Conservation (phyloP, 2,113 vertebrate species). For the Ginglymostoma cirratum region DNA sequence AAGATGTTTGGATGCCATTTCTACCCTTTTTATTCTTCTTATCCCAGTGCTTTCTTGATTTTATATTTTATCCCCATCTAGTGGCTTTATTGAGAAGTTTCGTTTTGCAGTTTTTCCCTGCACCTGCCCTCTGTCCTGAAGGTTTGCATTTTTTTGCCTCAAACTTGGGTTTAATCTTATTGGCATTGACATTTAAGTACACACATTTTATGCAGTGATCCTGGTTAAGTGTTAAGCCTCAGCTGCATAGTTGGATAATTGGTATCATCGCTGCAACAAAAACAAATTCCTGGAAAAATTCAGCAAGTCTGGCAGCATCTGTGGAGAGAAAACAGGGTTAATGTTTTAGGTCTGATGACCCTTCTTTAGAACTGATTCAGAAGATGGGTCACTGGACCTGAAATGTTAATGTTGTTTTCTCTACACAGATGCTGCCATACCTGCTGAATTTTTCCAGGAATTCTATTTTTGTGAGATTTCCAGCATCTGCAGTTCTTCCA, state of each 20-base stretch:
- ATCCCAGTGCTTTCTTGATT: neutral
- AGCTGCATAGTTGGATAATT: neutral
- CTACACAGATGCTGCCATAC: too few species aligned
- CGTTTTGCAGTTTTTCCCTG: neutral
- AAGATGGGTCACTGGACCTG: too few species aligned
- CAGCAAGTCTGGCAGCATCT: too few species aligned
- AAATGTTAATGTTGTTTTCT: too few species aligned
- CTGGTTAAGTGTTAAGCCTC: neutral
- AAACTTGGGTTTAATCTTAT: neutral
- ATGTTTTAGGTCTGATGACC: too few species aligned
- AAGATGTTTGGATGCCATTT: neutral
- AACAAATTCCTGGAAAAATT: neutral
- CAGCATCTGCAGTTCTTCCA: too few species aligned
- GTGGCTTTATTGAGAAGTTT: neutral
- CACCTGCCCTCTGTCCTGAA: neutral
- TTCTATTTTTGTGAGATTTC: too few species aligned
- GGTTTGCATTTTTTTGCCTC: neutral
- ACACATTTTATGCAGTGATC: neutral
- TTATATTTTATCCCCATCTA: slow-evolving; percentile 17
- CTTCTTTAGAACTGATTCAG: too few species aligned
- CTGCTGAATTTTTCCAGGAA: too few species aligned
- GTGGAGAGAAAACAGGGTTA: too few species aligned
- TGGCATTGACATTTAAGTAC: neutral
- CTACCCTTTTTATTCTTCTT: too few species aligned
- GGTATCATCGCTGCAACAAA: too few species aligned